A percentile compares a stretch with the other conserved stretches of the same genome.
Evolutionary conservation across 2,113 vertebrate genomes (phyloP).

Genomic region (Carassius auratus): DNA sequence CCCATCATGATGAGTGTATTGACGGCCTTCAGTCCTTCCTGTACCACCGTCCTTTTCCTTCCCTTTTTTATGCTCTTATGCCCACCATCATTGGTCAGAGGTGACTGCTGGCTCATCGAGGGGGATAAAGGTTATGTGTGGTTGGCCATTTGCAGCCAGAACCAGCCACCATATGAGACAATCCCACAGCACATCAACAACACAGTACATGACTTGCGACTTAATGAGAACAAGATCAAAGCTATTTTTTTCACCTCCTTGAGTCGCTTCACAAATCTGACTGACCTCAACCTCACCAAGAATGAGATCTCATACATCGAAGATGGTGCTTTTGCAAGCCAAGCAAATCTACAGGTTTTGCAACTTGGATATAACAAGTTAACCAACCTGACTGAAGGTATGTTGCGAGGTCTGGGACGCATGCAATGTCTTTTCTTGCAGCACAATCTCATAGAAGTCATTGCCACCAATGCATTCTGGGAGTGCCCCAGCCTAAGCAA

Average conservation of each 20-base stretch:
- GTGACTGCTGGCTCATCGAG: conserved; percentile 98
- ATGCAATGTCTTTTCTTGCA: conserved; percentile 97
- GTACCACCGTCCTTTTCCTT: conserved; percentile 58
- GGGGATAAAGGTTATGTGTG: conserved; percentile 98
- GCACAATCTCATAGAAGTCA: conserved; percentile 95
- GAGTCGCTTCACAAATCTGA: conserved; percentile 96
- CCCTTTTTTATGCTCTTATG: conserved; percentile 71
- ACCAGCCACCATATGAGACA: conserved; percentile 82
- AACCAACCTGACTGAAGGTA: conserved; percentile 94
- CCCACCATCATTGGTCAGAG: conserved; percentile 74
- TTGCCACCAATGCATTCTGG: conserved; percentile 89
- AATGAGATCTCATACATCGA: conserved; percentile 97
- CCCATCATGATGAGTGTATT: conserved; percentile 69
- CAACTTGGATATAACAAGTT: conserved; percentile 97
- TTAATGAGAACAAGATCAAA: conserved; percentile 97
- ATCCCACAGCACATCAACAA: conserved; percentile 99
- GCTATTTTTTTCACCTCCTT: conserved; percentile 92
- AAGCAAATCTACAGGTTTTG: conserved; percentile 93
- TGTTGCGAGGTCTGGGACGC: conserved; percentile 91
- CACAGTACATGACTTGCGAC: conserved; percentile 93
- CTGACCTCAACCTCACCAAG: conserved; percentile 97
- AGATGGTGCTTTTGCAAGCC: conserved; percentile 94
- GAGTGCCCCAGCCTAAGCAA: conserved; percentile 95
- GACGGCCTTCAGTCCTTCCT: conserved; percentile 39
- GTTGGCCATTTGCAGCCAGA: conserved; percentile 89